A percentile compares a stretch with the other conserved stretches of the same genome.
These are phyloP conservation scores for Odontothrips loti DNA, from an alignment of 2,888 invertebrate species.

Conservation along the genomic window DNA sequence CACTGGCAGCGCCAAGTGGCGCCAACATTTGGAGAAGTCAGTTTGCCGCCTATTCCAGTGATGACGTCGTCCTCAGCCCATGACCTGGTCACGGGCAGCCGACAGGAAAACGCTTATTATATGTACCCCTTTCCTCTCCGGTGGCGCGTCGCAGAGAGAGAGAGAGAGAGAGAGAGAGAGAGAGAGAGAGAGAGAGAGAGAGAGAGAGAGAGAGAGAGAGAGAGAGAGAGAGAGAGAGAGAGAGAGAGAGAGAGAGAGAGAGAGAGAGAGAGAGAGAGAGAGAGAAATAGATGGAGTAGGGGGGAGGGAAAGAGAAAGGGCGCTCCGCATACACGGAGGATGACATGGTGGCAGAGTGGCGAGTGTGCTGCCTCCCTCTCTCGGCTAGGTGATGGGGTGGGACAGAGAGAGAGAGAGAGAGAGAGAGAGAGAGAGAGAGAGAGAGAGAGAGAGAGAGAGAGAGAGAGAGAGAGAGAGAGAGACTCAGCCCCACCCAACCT, in stretches of 20 bases:
- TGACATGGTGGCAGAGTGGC: neutral
- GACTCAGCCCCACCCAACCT: too few species aligned
- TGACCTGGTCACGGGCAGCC: too few species aligned
- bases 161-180: too few species aligned
- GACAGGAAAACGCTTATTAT: too few species aligned
- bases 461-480: neutral
- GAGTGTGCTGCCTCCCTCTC: neutral
- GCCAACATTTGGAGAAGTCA: too few species aligned
- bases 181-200: too few species aligned
- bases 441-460: neutral
- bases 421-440: neutral
- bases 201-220: neutral
- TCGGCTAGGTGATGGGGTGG: neutral
- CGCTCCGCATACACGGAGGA: neutral
- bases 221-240: neutral
- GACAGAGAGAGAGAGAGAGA: neutral
- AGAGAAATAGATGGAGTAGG: neutral
- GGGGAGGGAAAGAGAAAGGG: neutral
- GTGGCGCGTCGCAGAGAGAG: too few species aligned
- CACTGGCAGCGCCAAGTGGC: too few species aligned
- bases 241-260: neutral
- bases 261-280: constrained; percentile 1
- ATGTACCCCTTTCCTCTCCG: too few species aligned
- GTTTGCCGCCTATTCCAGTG: too few species aligned
- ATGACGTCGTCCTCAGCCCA: too few species aligned